These are phyloP conservation scores for Octomys mimax DNA, from an alignment of 2,797 vertebrate species.

Conservation along the genomic window DNA sequence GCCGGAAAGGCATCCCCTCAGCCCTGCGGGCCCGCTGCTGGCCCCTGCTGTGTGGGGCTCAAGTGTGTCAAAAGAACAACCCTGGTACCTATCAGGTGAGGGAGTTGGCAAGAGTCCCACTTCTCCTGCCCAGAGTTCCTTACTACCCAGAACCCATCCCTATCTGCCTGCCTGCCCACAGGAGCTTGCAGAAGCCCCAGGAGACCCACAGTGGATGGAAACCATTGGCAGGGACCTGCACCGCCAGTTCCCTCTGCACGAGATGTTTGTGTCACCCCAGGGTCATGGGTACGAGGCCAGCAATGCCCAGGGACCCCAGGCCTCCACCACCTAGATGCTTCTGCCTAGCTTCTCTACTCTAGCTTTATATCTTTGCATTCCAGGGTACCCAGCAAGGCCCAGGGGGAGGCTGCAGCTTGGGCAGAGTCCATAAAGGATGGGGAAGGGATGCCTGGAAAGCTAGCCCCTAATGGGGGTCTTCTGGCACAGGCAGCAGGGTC, in stretches of 20 bases:
- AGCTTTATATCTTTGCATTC: not conserved
- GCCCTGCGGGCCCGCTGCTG: conserved; percentile 93
- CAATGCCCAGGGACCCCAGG: not conserved
- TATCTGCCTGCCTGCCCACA: conserved; percentile 69
- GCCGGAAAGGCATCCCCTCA: conserved; percentile 95
- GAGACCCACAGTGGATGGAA: conserved; percentile 94
- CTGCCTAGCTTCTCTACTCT: not conserved
- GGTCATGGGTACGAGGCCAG: conserved; percentile 91
- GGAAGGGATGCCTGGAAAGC: not conserved
- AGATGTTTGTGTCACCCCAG: conserved; percentile 95
- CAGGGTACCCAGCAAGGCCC: not conserved
- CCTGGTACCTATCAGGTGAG: conserved; percentile 89
- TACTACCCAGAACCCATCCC: not conserved
- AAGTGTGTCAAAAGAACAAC: conserved; percentile 87
- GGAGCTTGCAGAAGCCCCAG: conserved; percentile 89
- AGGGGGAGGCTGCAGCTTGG: not conserved
- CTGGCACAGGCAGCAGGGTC: conserved; percentile 92
- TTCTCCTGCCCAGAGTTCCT: not conserved
- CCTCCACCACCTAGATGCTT: not conserved
- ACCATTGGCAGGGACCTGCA: conserved; percentile 94
- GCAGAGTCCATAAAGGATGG: not conserved
- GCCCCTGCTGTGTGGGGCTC: conserved; percentile 93
- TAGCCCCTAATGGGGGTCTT: conserved; percentile 62
- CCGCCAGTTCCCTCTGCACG: conserved; percentile 95
- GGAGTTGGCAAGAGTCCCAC: not conserved